phyloP scores from a whole-genome alignment of 2,797 vertebrate species.

The Enteromius radiatus region DNA sequence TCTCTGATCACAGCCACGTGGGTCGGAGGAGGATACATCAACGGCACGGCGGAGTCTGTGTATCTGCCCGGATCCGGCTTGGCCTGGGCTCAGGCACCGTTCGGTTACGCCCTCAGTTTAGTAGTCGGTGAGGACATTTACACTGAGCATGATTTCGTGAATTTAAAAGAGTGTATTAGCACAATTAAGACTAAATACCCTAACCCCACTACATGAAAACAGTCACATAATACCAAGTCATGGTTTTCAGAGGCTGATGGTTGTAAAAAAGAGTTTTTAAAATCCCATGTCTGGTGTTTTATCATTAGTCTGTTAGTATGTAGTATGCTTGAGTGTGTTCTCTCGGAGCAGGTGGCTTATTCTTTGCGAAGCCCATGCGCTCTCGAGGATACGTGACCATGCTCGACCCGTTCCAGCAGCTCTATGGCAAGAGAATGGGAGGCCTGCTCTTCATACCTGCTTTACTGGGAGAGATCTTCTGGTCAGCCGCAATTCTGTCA shows the following conservation, averaged over 20 bases:
- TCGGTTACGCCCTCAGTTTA: slow-evolving; percentile 95
- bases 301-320: background rate
- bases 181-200: background rate
- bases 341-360: slow-evolving; percentile 85
- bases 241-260: background rate
- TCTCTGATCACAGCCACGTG: slow-evolving; percentile 84
- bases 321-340: background rate
- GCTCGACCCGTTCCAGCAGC: slow-evolving; percentile 96
- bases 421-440: slow-evolving; percentile 96
- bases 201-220: background rate
- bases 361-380: slow-evolving; percentile 98
- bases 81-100: slow-evolving; percentile 97
- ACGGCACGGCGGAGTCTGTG: slow-evolving; percentile 95
- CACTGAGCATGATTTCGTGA: background rate
- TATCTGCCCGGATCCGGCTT: slow-evolving; percentile 90
- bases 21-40: slow-evolving; percentile 98
- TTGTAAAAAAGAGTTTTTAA: background rate
- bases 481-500: slow-evolving; percentile 97
- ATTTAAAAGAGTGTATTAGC: background rate
- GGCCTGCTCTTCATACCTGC: slow-evolving; percentile 95
- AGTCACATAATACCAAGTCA: background rate
- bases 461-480: slow-evolving; percentile 98
- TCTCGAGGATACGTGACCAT: slow-evolving; percentile 96
- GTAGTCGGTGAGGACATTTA: slow-evolving; percentile 85
- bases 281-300: background rate